Conservation (phyloP, 2,888 invertebrate species). For the Kryphioiulus occultus region DNA sequence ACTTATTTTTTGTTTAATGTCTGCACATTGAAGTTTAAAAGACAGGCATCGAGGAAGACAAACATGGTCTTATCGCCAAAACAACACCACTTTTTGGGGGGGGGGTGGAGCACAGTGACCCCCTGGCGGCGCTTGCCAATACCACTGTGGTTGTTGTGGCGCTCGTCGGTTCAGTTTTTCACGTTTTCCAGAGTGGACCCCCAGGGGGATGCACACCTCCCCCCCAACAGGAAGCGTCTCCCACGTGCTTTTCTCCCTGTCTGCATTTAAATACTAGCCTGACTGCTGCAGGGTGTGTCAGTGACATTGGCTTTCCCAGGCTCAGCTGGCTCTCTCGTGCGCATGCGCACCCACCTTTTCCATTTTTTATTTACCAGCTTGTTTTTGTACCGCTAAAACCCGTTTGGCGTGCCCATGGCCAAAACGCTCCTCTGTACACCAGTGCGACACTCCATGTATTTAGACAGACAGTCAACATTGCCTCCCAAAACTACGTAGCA, state of each 20-base stretch:
- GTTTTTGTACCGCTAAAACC: neutral
- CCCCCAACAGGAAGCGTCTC: neutral
- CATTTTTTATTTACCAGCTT: neutral
- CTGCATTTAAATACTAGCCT: neutral
- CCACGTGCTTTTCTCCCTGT: slow-evolving; percentile 5
- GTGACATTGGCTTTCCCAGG: slow-evolving; percentile 5
- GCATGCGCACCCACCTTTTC: neutral
- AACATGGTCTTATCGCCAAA: no score
- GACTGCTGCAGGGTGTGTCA: slow-evolving; percentile 5
- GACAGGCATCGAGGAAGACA: no score
- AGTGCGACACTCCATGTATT: no score
- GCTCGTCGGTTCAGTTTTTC: neutral
- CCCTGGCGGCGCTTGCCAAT: neutral
- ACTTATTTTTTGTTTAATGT: no score
- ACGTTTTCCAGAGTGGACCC: neutral
- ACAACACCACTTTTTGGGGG: no score
- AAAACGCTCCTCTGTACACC: no score
- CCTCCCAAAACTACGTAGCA: no score
- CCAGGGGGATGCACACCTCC: neutral
- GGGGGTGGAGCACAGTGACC: neutral
- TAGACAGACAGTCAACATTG: no score
- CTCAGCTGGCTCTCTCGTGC: neutral
- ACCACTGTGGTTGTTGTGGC: neutral
- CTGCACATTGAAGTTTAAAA: no score
- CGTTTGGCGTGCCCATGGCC: neutral